Conservation (phyloP, 2,888 invertebrate species). For the Pachycephus smyrnensis region DNA sequence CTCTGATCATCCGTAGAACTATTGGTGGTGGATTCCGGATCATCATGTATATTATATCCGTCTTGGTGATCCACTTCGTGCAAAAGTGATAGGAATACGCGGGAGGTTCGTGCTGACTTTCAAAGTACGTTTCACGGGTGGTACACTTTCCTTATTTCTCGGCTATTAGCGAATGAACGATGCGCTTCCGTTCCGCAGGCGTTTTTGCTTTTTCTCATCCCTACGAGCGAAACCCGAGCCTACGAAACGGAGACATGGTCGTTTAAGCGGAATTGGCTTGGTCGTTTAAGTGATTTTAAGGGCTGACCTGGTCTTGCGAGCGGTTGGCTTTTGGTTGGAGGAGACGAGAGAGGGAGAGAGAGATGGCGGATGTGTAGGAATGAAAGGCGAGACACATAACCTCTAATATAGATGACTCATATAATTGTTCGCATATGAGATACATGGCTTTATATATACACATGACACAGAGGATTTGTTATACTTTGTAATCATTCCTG, state of each 20-base stretch:
- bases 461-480: neutral
- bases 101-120: neutral
- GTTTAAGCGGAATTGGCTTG: slow-evolving; percentile 22
- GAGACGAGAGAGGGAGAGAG: slow-evolving; percentile 10
- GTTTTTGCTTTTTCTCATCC: neutral
- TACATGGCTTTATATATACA: neutral
- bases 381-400: neutral
- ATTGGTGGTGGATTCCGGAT: neutral
- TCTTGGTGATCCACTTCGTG: neutral
- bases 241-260: slow-evolving; percentile 26
- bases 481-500: neutral
- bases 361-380: neutral
- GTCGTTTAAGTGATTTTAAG: slow-evolving; percentile 28
- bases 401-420: neutral
- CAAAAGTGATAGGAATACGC: neutral
- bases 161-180: neutral
- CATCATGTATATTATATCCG: neutral
- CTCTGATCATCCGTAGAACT: neutral
- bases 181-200: neutral
- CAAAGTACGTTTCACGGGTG: neutral
- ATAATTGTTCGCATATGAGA: neutral
- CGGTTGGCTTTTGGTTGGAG: neutral
- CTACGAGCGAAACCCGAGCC: neutral
- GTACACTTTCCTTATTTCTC: neutral
- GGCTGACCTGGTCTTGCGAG: neutral